Base-by-base conservation (phyloP, 1,140 invertebrate species). In the Nomia melanderi region DNA sequence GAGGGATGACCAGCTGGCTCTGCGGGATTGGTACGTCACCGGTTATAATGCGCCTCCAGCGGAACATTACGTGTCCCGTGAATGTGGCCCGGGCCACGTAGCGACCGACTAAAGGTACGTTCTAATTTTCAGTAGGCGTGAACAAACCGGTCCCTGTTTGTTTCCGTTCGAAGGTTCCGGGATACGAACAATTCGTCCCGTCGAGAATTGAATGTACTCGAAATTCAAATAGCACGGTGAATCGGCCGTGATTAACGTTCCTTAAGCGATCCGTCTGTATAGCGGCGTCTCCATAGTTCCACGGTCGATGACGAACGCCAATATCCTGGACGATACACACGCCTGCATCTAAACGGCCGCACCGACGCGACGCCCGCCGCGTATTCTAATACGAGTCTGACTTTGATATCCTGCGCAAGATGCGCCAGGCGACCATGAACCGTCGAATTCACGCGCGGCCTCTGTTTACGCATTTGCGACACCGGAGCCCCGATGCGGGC, bases 191-290 rank as follows among this genome's bases (percentile, higher is more conserved):
- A 63, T 73, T 80, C 78, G 67, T 50, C 39, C 53, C 17, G 59
- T n/a, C n/a, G n/a, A n/a, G 44, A 69, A 84, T 84, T 66, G 69
- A 83, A 71, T 54, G 69, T 23, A 23, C 12, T 17, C 56, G 66
- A 67, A 36, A 71, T 66, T 53, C 62, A 71, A 82, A 72, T 72
- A 33, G 41, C 39, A 41, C 60, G 65, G 41, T 78, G 82, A 83
- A 84, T 80, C 72, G 72, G n/a, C 64, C 56, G 57, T 81, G 78
- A 83, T 84, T 80, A 84, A 84, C 78, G 78, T 67, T 83, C 77
- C 82, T 84, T 80, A 59, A 59, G 27, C 64, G 47, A n/a, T n/a
- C n/a, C 25, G 41, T 65, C 14, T 44, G 41, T 29, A 36, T 39
- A 59, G n/a, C 23, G 8, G 25, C 29, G 41, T 39, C 36, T 44